Evolutionary conservation across 1,140 invertebrate species (phyloP).

Genomic region (Lordiphosa collinella): DNA sequence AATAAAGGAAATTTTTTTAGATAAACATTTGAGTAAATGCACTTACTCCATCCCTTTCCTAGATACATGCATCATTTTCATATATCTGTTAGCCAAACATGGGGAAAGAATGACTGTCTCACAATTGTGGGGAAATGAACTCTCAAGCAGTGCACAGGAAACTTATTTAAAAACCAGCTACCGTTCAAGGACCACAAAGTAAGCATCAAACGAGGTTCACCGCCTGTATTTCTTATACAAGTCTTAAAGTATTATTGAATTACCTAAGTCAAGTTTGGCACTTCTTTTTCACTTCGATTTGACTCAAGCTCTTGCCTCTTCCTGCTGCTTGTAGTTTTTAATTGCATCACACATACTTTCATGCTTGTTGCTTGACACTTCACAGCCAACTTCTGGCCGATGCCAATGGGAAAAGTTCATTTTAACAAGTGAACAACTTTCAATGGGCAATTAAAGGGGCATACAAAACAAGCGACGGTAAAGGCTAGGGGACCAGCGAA

Average conservation of each 20-base stretch:
- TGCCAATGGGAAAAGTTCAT: slow-evolving; percentile 61
- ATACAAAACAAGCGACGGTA: slow-evolving; percentile 44
- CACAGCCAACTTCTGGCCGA: slow-evolving; percentile 22
- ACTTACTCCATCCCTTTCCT: background rate
- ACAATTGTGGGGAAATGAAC: slow-evolving; percentile 1
- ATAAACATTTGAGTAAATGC: background rate
- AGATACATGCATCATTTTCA: slow-evolving; percentile 30
- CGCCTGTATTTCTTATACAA: too few relatives aligned
- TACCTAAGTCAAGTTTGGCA: background rate
- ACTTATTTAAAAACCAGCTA: background rate
- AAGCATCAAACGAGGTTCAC: too few relatives aligned
- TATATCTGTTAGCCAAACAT: background rate
- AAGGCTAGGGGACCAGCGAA: background rate
- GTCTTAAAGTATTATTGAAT: too few relatives aligned
- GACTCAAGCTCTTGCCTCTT: slow-evolving; percentile 10
- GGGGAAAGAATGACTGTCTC: too few relatives aligned
- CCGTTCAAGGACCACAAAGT: slow-evolving; percentile 7
- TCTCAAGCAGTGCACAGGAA: too few relatives aligned
- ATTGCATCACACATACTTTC: slow-evolving; percentile 74
- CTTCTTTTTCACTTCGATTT: too few relatives aligned
- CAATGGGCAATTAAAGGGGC: slow-evolving; percentile 76
- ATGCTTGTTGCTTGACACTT: slow-evolving; percentile 64
- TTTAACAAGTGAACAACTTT: slow-evolving; percentile 78
- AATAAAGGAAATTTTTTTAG: slow-evolving; percentile 10
- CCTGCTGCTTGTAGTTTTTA: slow-evolving; percentile 42